These are phyloP conservation scores for Epistrophe grossulariae DNA, from an alignment of 2,888 invertebrate species.

Conservation along the genomic window DNA sequence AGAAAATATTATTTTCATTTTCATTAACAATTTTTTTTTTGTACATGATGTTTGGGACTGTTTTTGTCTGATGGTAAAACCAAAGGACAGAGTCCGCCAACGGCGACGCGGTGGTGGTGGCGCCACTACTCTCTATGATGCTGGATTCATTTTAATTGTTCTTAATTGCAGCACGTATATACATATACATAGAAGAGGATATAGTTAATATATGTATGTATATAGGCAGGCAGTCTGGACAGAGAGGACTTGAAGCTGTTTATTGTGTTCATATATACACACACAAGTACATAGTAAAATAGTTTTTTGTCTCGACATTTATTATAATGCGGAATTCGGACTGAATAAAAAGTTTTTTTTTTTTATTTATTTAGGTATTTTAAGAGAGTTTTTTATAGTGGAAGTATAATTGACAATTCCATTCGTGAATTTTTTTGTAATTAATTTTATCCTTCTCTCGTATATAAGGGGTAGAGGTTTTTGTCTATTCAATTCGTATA, in stretches of 20 bases:
- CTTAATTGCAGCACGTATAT: conserved; percentile 69
- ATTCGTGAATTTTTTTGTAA: conserved; percentile 36
- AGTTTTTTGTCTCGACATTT: conserved; percentile 63
- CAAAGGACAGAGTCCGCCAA: background rate
- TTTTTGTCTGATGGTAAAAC: conserved; percentile 21
- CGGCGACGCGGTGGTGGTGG: conserved; percentile 13
- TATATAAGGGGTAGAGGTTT: background rate
- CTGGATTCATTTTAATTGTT: conserved; percentile 70
- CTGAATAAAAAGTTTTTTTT: conserved; percentile 17
- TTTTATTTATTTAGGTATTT: background rate
- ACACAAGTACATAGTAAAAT: conserved; percentile 41
- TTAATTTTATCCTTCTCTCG: conserved; percentile 8
- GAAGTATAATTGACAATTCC: conserved; percentile 64
- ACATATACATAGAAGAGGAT: background rate
- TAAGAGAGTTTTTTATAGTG: conserved; percentile 25
- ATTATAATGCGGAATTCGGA: conserved; percentile 34
- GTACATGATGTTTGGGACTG: background rate
- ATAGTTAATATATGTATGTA: background rate
- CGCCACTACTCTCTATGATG: conserved; percentile 58
- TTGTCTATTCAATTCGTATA: conserved; percentile 4
- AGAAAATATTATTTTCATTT: conserved; percentile 39
- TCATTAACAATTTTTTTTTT: background rate
- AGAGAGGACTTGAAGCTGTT: conserved; percentile 38
- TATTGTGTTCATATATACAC: conserved; percentile 43
- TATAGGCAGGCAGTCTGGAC: background rate